phyloP scores from a whole-genome alignment of 2,797 vertebrate genomes.

The Naso thynnoides region DNA sequence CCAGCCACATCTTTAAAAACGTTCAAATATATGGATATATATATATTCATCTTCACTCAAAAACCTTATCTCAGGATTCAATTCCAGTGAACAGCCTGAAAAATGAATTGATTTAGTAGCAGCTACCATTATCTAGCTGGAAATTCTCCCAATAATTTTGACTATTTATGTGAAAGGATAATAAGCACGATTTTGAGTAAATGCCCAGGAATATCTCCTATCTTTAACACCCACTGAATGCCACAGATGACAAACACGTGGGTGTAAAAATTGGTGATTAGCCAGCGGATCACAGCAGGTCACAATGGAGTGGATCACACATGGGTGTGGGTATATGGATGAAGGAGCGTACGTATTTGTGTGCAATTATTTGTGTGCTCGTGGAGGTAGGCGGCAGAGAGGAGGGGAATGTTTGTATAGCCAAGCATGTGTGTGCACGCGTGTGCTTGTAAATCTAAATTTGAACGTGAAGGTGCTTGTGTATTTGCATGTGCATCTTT shows the following conservation, averaged over 20 bases:
- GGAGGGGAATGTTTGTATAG: conserved; percentile 40
- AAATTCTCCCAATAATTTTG: conserved; percentile 15
- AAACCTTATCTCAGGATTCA: not conserved
- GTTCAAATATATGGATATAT: not conserved
- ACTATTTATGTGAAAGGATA: conserved; percentile 34
- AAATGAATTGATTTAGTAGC: not conserved
- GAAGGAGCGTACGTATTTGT: conserved; percentile 23
- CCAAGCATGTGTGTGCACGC: conserved; percentile 7
- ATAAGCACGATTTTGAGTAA: conserved; percentile 48
- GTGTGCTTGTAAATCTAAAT: conserved; percentile 64
- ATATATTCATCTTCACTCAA: not conserved
- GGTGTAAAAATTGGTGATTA: conserved; percentile 68
- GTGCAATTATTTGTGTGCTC: conserved; percentile 50
- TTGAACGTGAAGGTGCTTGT: conserved; percentile 55
- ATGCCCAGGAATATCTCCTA: conserved; percentile 28
- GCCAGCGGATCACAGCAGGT: conserved; percentile 55
- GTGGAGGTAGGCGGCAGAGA: conserved; percentile 40
- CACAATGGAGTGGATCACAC: conserved; percentile 45
- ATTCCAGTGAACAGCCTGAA: not conserved
- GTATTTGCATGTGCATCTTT: conserved; percentile 58
- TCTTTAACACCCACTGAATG: conserved; percentile 63
- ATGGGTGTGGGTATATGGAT: conserved; percentile 29
- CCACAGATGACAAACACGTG: conserved; percentile 59
- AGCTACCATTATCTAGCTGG: not conserved
- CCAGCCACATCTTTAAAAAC: not conserved